These are phyloP conservation scores for Umimayanthus chanpuru DNA, from an alignment of 92 coral and sea anemone genomes.

Conservation along the genomic window DNA sequence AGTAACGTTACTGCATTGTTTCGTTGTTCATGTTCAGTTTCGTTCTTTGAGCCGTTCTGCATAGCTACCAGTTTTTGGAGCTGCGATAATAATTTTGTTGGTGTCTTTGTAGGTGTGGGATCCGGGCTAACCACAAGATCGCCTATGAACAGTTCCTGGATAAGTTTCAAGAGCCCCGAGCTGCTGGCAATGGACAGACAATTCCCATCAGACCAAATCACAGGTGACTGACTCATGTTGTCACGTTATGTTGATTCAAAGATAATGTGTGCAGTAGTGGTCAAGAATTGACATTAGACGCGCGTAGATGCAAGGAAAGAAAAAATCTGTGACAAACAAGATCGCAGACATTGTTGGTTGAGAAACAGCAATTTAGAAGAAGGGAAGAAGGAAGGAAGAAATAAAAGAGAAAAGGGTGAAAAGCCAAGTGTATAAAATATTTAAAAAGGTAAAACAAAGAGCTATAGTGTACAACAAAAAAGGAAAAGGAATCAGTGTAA, in stretches of 20 bases:
- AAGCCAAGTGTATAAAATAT: too few relatives aligned
- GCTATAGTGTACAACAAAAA: too few relatives aligned
- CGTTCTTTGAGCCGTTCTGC: too few relatives aligned
- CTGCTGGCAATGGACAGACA: conserved; percentile 80
- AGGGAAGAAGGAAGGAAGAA: too few relatives aligned
- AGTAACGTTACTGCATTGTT: too few relatives aligned
- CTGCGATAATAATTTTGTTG: not conserved
- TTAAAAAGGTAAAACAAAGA: too few relatives aligned
- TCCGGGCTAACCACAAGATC: conserved; percentile 88
- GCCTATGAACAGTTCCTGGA: conserved; percentile 90
- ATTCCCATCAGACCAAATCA: conserved; percentile 80
- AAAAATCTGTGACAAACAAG: not conserved
- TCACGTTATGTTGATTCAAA: not conserved
- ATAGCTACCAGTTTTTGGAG: too few relatives aligned
- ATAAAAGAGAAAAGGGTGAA: too few relatives aligned
- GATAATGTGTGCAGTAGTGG: not conserved
- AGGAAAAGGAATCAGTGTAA: too few relatives aligned
- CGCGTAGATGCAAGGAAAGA: not conserved
- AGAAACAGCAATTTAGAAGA: too few relatives aligned
- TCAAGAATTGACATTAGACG: not conserved
- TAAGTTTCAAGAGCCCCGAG: conserved; percentile 81
- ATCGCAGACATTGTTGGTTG: not conserved
- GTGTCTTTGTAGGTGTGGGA: conserved; percentile 78
- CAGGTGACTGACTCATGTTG: conserved; percentile 50
- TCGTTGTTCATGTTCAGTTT: too few relatives aligned